phyloP scores from a whole-genome alignment of 1,140 invertebrate species.

The Rhopalosiphum padi region DNA sequence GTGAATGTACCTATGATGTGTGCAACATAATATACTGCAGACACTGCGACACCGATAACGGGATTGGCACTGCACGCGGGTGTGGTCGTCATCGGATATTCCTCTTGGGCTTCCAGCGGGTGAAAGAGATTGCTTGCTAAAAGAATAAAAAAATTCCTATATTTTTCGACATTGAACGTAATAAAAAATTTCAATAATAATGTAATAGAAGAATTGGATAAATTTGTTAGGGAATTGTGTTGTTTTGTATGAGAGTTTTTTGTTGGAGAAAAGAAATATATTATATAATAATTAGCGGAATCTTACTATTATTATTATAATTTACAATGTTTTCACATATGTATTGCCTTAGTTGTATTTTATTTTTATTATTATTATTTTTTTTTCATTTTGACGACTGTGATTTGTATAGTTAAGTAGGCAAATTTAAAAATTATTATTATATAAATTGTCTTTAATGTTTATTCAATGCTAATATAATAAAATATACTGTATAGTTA shows the following conservation, averaged over 20 bases:
- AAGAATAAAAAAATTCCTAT: background rate
- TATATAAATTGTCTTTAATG: slow-evolving; percentile 47
- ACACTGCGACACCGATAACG: background rate
- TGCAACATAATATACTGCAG: background rate
- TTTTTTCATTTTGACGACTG: slow-evolving; percentile 56
- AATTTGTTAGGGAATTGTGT: slow-evolving; percentile 35
- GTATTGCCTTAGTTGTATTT: slow-evolving; percentile 17
- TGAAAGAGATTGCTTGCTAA: slow-evolving; percentile 18
- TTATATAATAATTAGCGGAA: background rate
- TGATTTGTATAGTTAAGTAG: slow-evolving; percentile 57
- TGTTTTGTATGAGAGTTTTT: slow-evolving; percentile 22
- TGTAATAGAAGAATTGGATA: background rate
- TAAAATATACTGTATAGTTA: slow-evolving; percentile 48
- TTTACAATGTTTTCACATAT: slow-evolving; percentile 38
- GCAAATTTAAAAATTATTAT: slow-evolving; percentile 54
- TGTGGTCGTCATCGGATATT: background rate
- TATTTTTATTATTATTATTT: slow-evolving; percentile 23
- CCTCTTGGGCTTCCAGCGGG: slow-evolving; percentile 24
- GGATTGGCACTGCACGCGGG: background rate
- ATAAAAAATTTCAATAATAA: background rate
- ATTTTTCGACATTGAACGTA: slow-evolving; percentile 13
- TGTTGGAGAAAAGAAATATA: slow-evolving; percentile 19
- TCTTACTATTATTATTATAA: slow-evolving; percentile 16
- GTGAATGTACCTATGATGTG: background rate
- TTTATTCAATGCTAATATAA: slow-evolving; percentile 51